phyloP scores from a whole-genome alignment of 2,113 vertebrate species.

The Daubentonia madagascariensis region DNA sequence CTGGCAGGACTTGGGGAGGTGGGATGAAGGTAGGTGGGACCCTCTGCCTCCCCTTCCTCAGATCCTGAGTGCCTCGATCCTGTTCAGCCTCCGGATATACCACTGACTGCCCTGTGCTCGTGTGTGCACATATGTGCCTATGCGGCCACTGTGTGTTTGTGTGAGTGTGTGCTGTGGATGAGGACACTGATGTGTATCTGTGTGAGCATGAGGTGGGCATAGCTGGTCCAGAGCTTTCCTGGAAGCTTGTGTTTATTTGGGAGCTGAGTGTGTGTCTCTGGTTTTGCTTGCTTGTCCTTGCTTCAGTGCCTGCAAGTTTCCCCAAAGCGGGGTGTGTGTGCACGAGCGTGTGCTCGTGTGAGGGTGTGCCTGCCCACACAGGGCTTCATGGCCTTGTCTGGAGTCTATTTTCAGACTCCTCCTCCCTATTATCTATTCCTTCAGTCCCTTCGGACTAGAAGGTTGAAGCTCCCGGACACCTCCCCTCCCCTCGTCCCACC shows the following conservation, averaged over 20 bases:
- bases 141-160: neutral
- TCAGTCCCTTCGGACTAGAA: neutral
- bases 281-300: neutral
- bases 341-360: fast-evolving
- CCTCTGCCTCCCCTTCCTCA: too few relatives aligned
- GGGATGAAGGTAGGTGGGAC: neutral
- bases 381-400: neutral
- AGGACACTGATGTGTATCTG: fast-evolving
- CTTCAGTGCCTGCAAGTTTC: neutral
- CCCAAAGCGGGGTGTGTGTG: too few relatives aligned
- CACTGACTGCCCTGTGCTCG: too few relatives aligned
- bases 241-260: neutral
- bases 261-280: neutral
- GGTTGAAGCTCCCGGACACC: neutral
- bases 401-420: neutral
- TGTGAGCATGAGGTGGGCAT: fast-evolving
- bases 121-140: neutral
- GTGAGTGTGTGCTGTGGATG: neutral
- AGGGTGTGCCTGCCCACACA: neutral
- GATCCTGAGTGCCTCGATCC: neutral
- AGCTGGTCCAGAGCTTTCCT: neutral
- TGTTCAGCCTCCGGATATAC: neutral
- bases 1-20: neutral
- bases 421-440: neutral
- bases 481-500: fast-evolving